Percentiles rank a stretch among this genome's conserved stretches.
Conservation (phyloP, 2,797 vertebrate species). For the Corythornis leucogaster region DNA sequence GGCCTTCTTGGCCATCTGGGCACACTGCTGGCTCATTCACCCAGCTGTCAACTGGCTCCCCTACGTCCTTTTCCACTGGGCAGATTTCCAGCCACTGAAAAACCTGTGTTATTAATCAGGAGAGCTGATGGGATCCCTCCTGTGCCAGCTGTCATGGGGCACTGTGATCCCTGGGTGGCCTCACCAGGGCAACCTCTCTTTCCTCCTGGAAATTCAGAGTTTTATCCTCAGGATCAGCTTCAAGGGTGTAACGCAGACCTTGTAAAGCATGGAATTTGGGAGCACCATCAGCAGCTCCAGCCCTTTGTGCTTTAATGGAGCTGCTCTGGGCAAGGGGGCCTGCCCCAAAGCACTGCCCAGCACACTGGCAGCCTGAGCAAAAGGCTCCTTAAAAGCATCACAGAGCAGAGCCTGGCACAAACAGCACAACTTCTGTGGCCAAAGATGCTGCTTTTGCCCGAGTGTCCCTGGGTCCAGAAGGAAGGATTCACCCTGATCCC, state of each 20-base stretch:
- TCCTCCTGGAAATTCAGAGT: neutral
- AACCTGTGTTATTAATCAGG: neutral
- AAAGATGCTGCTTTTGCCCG: neutral
- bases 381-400: neutral
- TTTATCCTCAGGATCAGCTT: neutral
- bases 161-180: accelerated
- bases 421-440: neutral
- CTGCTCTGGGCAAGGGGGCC: neutral
- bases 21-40: neutral
- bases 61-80: neutral
- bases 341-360: neutral
- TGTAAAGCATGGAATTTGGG: neutral
- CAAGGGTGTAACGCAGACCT: neutral
- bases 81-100: neutral
- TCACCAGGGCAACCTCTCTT: neutral
- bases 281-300: neutral
- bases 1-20: neutral
- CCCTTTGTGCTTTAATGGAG: accelerated
- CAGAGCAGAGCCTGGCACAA: neutral
- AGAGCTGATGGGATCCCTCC: neutral
- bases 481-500: neutral
- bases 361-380: neutral
- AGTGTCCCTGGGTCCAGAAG: neutral
- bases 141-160: neutral
- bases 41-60: neutral